Base-by-base conservation (phyloP, 2,113 vertebrate species). In the Grantiella picta region DNA sequence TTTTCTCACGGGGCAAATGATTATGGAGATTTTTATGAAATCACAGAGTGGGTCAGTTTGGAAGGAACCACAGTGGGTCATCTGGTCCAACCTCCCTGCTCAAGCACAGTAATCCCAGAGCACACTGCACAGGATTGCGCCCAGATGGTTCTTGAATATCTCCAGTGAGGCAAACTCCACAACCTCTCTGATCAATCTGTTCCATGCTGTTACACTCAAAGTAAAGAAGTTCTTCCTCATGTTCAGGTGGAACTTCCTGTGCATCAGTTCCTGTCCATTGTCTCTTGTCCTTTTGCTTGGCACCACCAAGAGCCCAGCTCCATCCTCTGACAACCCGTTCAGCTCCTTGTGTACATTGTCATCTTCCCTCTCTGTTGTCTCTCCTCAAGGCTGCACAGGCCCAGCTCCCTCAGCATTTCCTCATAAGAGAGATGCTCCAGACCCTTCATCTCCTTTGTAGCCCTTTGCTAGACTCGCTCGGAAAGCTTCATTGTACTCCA, bases 251-350 rank as follows among this genome's bases (percentile, higher is more conserved):
- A 60, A 2, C 24, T 40, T 53, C 23, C 23, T 18, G 28, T 0
- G 0, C 52, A 59, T 40, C 45, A 21, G 4, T 38, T 75, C 45
- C 45, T 25, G 7, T 2, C 22, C 8, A 2, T 28, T 7, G 7
- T 27, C 28, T 75, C 45, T 31, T 53, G 12, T 45, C 11, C 33
- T 7, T 6, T 25, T 75, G 23, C n/a, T 66, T 4, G 33, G 28
- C n/a, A 24, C 5, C 3, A 11, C 36, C 0, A 0, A 38, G 15
- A 38, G 13, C 28, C n/a, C 40, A 6, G 11, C 11, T 10, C 16
- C 16, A 21, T 38, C 23, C 15, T 60, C 78, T 68, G 45, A 18
- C 24, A 24, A 9, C 22, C 9, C 65, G 20, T 50, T 50, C 44
- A 80, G 14, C 22, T 64, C 4, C n/a, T 35, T 49, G 11, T 25